phyloP scores from a whole-genome alignment of 1,140 invertebrate species.

The Drosophila sp. region DNA sequence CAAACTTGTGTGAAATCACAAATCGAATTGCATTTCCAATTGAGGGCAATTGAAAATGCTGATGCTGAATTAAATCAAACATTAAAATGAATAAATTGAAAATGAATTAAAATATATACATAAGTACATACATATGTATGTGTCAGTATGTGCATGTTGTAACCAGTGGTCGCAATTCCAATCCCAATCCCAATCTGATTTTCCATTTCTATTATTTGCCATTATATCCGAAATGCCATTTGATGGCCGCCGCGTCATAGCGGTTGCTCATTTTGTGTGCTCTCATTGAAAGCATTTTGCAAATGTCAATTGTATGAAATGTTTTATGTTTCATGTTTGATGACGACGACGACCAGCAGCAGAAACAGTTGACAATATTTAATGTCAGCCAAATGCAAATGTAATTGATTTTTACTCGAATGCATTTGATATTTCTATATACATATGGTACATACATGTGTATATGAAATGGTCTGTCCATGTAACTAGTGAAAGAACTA shows the following conservation, averaged over 20 bases:
- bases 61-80: too few relatives aligned
- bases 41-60: too few relatives aligned
- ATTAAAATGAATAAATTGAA: too few relatives aligned
- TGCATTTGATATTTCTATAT: constrained; percentile 31
- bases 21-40: too few relatives aligned
- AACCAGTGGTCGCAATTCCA: background rate
- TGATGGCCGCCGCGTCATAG: background rate
- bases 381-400: constrained; percentile 30
- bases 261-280: constrained; percentile 11
- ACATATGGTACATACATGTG: background rate
- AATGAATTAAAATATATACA: background rate
- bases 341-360: background rate
- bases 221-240: constrained; percentile 3
- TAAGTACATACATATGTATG: too few relatives aligned
- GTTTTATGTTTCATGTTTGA: constrained; percentile 12
- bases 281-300: constrained; percentile 4
- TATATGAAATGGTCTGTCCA: background rate
- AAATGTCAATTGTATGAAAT: constrained; percentile 16
- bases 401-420: constrained; percentile 48
- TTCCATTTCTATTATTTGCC: constrained; percentile 25
- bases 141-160: too few relatives aligned
- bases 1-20: too few relatives aligned
- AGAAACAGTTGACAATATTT: constrained; percentile 41
- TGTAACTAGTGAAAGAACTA: background rate
- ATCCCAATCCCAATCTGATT: background rate